Percentiles rank a stretch among this genome's conserved stretches.
Conservation (phyloP, 2,888 invertebrate genomes). For the Brenthis hecate region DNA sequence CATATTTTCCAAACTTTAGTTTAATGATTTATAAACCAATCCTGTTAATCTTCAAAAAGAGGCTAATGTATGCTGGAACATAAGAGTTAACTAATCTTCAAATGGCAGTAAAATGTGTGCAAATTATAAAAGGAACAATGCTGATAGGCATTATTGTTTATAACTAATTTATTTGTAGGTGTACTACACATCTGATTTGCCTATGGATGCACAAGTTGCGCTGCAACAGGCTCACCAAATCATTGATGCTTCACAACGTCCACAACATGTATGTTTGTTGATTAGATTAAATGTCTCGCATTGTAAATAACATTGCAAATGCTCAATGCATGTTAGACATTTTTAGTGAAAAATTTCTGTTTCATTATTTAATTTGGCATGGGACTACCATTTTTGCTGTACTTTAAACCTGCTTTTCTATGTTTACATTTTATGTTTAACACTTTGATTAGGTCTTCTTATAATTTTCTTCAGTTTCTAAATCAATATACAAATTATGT, state of each 20-base stretch:
- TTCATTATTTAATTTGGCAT: conserved; percentile 12
- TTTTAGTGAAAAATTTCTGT: conserved; percentile 17
- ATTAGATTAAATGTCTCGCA: conserved; percentile 42
- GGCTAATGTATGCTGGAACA: neutral
- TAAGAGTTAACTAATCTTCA: neutral
- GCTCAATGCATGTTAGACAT: conserved; percentile 37
- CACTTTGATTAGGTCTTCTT: neutral
- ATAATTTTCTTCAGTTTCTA: too few relatives aligned
- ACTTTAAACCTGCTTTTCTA: conserved; percentile 7
- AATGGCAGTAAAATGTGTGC: conserved; percentile 1
- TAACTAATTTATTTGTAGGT: conserved; percentile 77
- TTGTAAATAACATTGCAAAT: conserved; percentile 33
- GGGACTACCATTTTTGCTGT: conserved; percentile 15
- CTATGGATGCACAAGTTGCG: conserved; percentile 81
- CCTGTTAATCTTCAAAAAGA: neutral
- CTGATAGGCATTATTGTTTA: conserved; percentile 32
- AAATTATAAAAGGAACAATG: neutral
- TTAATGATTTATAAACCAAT: too few relatives aligned
- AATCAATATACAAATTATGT: too few relatives aligned
- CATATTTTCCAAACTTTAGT: too few relatives aligned
- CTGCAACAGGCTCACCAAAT: conserved; percentile 82
- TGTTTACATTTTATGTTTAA: neutral
- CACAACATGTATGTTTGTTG: conserved; percentile 78
- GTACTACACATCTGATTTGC: conserved; percentile 81
- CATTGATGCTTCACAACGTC: conserved; percentile 80